Percentiles rank a stretch among this genome's conserved stretches.
Evolutionary conservation across 2,797 vertebrate genomes (phyloP).

Genomic region (Gephyroberyx darwinii): DNA sequence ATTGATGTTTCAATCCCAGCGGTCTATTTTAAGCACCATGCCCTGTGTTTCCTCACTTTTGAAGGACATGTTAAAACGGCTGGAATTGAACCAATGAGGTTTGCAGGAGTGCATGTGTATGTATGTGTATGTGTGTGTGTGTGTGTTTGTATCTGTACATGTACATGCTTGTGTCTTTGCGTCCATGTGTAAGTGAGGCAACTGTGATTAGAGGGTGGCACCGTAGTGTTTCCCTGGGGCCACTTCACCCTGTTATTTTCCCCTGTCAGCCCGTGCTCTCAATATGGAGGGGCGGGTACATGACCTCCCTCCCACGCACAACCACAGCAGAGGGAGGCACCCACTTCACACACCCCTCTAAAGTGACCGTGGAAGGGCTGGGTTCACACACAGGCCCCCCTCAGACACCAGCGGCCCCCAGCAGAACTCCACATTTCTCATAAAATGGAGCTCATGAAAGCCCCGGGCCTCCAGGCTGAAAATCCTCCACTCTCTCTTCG

Average conservation of each 20-base stretch:
- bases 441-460: constrained; percentile 19
- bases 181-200: constrained; percentile 52
- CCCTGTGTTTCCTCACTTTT: constrained; percentile 26
- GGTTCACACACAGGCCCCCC: constrained; percentile 21
- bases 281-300: constrained; percentile 68
- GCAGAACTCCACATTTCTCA: constrained; percentile 32
- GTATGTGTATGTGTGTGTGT: background rate
- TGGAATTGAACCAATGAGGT: constrained; percentile 31
- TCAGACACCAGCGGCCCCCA: constrained; percentile 18
- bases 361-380: constrained; percentile 35
- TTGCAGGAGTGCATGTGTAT: constrained; percentile 22
- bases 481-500: background rate
- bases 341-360: constrained; percentile 35
- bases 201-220: constrained; percentile 76
- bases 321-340: constrained; percentile 66
- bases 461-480: background rate
- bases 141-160: background rate
- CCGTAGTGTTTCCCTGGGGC: constrained; percentile 43
- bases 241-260: constrained; percentile 73
- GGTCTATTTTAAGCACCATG: constrained; percentile 39
- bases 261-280: constrained; percentile 57
- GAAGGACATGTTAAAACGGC: constrained; percentile 37
- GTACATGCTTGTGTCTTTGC: background rate
- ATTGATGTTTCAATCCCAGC: constrained; percentile 52
- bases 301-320: constrained; percentile 69